Conservation (phyloP, 2,797 vertebrate genomes). For the Pseudochirops corinnae region DNA sequence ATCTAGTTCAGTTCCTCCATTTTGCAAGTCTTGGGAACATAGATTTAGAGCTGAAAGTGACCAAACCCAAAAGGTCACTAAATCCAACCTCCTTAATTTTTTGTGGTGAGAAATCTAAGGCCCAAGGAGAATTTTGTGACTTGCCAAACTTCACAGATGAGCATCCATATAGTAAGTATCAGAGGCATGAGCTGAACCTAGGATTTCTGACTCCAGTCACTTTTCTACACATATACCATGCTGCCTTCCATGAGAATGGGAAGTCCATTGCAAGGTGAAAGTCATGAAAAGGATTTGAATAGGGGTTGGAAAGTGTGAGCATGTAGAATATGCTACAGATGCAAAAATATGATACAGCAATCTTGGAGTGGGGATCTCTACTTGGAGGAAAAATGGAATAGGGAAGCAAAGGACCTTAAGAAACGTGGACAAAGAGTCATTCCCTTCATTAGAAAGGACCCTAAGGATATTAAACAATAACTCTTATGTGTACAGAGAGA, state of each 20-base stretch:
- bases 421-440: neutral
- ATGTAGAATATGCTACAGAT: neutral
- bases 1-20: neutral
- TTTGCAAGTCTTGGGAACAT: neutral
- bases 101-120: neutral
- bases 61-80: neutral
- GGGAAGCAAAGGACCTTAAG: neutral
- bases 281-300: neutral
- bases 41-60: neutral
- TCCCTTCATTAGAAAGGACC: neutral
- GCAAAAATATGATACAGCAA: conserved; percentile 5
- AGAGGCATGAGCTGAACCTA: neutral
- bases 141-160: neutral
- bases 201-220: neutral
- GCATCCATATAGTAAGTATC: neutral
- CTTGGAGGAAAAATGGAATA: neutral
- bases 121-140: neutral
- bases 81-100: neutral
- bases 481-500: conserved; percentile 29
- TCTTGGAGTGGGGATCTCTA: neutral
- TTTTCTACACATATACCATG: neutral
- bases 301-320: neutral
- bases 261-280: neutral
- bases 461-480: fast-evolving
- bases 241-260: neutral